A percentile compares a stretch with the other conserved stretches of the same genome.
These are phyloP conservation scores for Spatulosminthurus flaviceps DNA, from an alignment of 2,888 invertebrate species.

Conservation along the genomic window DNA sequence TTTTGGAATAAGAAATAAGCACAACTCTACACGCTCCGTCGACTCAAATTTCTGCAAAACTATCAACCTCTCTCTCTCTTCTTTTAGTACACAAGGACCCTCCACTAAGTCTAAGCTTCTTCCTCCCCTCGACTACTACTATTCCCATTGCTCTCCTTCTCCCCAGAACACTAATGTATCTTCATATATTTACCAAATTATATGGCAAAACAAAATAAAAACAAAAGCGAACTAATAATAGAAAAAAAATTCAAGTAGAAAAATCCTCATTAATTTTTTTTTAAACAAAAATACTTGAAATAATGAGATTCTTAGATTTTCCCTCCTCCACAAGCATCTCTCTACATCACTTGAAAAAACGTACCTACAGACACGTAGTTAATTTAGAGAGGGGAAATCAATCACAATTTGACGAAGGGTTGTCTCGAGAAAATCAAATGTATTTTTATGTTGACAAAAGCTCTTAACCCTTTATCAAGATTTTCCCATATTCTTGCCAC, in stretches of 20 bases:
- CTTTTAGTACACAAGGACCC: too few relatives aligned
- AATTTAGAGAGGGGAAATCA: background rate
- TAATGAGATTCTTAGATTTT: too few relatives aligned
- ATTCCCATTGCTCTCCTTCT: background rate
- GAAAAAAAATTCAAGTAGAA: too few relatives aligned
- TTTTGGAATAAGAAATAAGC: slow-evolving; percentile 20
- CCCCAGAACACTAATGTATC: background rate
- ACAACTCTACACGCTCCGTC: slow-evolving; percentile 35
- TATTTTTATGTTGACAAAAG: slow-evolving; percentile 8
- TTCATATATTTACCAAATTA: background rate
- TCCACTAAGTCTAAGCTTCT: background rate
- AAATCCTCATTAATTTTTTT: too few relatives aligned
- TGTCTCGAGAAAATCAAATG: background rate
- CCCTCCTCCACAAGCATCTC: too few relatives aligned
- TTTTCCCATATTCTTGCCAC: too few relatives aligned
- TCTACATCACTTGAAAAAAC: too few relatives aligned
- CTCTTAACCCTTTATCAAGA: slow-evolving; percentile 24
- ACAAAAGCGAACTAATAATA: background rate
- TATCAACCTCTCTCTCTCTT: background rate
- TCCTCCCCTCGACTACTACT: background rate
- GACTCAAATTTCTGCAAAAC: slow-evolving; percentile 30
- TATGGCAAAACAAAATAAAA: background rate
- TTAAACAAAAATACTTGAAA: too few relatives aligned
- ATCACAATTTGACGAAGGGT: slow-evolving; percentile 5
- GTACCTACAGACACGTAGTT: background rate